Evolutionary conservation across 2,113 vertebrate genomes (phyloP).

Genomic region (Microcebus tavaratra): DNA sequence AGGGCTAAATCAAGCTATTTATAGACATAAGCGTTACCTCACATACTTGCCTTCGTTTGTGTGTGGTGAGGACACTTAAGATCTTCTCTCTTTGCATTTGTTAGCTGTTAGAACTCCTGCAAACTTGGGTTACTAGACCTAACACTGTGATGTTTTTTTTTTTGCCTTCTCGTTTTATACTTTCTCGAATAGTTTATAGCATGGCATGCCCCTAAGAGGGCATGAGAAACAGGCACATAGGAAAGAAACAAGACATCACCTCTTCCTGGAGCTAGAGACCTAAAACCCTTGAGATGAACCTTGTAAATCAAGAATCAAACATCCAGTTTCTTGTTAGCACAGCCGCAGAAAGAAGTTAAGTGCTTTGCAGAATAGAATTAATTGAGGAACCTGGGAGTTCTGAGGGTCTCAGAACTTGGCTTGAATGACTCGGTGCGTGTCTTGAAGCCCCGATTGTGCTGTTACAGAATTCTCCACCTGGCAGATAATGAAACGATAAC

Average conservation of each 20-base stretch:
- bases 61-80: not conserved
- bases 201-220: not conserved
- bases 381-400: not conserved
- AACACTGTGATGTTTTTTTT: not conserved
- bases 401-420: not conserved
- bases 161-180: not conserved
- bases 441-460: not conserved
- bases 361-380: conserved; percentile 15
- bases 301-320: conserved; percentile 4
- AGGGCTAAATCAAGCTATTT: not conserved
- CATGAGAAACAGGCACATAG: not conserved
- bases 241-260: not conserved
- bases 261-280: not conserved
- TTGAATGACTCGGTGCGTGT: not conserved
- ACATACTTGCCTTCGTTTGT: not conserved
- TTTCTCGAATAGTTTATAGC: not conserved
- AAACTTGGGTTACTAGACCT: not conserved
- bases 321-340: not conserved
- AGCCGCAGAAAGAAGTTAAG: conserved; percentile 31
- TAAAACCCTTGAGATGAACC: not conserved
- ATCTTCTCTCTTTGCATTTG: not conserved
- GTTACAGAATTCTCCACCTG: not conserved
- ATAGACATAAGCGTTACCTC: not conserved
- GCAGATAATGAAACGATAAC: not conserved
- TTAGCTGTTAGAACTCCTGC: not conserved